These are phyloP conservation scores for Phylloscopus whistleri DNA, from an alignment of 2,113 vertebrate species.

Conservation along the genomic window DNA sequence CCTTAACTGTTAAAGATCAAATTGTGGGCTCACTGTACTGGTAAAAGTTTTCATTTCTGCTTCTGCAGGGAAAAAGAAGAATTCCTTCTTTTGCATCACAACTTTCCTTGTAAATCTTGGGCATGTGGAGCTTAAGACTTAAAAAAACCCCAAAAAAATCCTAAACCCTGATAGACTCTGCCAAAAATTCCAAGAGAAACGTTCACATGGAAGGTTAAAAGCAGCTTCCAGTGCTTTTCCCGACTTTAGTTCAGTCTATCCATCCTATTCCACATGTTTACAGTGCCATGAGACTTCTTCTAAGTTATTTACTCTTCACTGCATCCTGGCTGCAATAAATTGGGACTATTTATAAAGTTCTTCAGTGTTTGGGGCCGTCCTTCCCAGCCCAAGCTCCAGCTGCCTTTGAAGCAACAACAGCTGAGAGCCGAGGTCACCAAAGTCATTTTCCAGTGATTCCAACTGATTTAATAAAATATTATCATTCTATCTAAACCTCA, in stretches of 20 bases:
- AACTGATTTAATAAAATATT: neutral
- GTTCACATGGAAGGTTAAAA: neutral
- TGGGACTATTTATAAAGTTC: slow-evolving; percentile 7
- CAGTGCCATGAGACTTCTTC: neutral
- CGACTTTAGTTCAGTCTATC: accelerated
- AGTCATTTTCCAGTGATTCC: neutral
- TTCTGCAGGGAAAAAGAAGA: neutral
- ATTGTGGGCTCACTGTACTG: neutral
- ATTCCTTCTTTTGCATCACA: neutral
- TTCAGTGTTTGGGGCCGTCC: neutral
- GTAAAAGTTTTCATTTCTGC: neutral
- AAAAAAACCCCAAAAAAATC: neutral
- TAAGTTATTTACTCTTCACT: neutral
- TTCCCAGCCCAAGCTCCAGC: neutral
- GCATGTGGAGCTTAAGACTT: neutral
- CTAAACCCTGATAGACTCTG: accelerated
- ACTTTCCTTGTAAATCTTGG: neutral
- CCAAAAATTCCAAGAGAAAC: neutral
- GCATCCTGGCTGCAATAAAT: slow-evolving; percentile 7
- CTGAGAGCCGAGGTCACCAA: neutral
- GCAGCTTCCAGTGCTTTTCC: neutral
- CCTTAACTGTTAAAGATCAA: neutral
- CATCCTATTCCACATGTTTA: neutral
- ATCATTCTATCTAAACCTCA: neutral
- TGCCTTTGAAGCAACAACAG: neutral